phyloP scores from a whole-genome alignment of 2,113 vertebrate genomes.

The Lepus timidus region DNA sequence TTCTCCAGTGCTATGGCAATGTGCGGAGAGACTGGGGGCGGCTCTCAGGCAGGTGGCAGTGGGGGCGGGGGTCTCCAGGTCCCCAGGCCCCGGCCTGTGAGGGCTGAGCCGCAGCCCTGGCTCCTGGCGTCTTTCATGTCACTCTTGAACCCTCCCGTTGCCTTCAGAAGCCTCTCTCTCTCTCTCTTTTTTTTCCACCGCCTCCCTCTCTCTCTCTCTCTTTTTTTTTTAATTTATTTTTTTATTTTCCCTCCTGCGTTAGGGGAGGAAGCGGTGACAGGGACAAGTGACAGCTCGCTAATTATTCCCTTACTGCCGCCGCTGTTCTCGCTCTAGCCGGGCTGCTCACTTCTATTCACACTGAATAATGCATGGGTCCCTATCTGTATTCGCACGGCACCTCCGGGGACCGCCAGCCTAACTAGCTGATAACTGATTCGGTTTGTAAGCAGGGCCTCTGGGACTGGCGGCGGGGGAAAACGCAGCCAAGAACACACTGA shows the following conservation, averaged over 20 bases:
- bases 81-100: conserved; percentile 69
- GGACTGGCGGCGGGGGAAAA: conserved; percentile 89
- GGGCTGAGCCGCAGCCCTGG: conserved; percentile 14
- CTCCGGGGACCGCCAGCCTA: conserved; percentile 91
- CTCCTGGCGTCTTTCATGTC: conserved; percentile 80
- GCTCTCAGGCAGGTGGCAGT: background rate
- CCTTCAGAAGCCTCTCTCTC: conserved; percentile 82
- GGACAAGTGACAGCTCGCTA: conserved; percentile 99
- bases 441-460: conserved; percentile 92
- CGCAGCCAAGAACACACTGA: conserved; percentile 92
- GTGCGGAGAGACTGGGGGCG: conserved; percentile 3
- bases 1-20: conserved; percentile 61
- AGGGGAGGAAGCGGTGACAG: conserved; percentile 97
- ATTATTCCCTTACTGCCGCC: conserved; percentile 99
- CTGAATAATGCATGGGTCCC: conserved; percentile 94
- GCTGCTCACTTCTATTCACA: conserved; percentile 96
- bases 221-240: conserved; percentile 79
- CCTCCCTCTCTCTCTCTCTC: conserved; percentile 12
- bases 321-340: conserved; percentile 96
- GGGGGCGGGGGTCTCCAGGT: background rate
- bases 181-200: conserved; percentile 28
- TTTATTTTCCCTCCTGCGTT: conserved; percentile 94
- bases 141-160: conserved; percentile 88
- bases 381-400: conserved; percentile 91
- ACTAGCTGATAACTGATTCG: conserved; percentile 94